Base-by-base conservation (phyloP, 1,140 invertebrate genomes). In the Ylistrum balloti region DNA sequence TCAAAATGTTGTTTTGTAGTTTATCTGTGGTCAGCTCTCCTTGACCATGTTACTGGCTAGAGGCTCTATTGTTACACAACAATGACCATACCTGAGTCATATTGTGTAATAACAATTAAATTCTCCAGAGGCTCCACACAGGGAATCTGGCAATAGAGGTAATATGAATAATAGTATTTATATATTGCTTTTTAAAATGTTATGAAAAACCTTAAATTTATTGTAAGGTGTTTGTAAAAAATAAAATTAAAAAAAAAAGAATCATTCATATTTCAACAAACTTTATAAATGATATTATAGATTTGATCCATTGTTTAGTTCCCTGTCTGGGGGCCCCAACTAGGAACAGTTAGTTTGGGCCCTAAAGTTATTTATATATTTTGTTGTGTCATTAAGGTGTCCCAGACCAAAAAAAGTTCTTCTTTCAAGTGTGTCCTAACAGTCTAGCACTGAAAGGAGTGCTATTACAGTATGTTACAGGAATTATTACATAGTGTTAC, bases 301-400 rank as follows among this genome's bases (percentile, higher is more conserved):
- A n/a, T 17, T 2, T 28, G 15, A 28, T 74, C 0, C n/a, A 28
- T n/a, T 74, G 11, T n/a, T 74, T 74, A 45, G 5, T 38, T 28
- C 5, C 22, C 56, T 74, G 56, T n/a, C 56, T 74, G n/a, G 56
- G 45, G 56, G 20, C 56, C 56, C 56, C 56, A 74, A 28, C 28
- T 74, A n/a, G n/a, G n/a, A n/a, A 74, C 56, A 74, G 56, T 74
- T 74, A 74, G 56, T 1, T 11, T 74, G 56, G 56, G 22, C 56
- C 56, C 56, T 74, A 2, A 28, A 28, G 56, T 74, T 74, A n/a
- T 74, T 74, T 74, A 74, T n/a, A 74, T n/a, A 9, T 17, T 17
- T 74, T 74, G 56, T 74, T 74, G n/a, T 22, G 56, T 74, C 56
- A 74, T 74, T 74, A 74, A 74, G 56, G 56, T 74, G 56, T 74